Percentiles rank a stretch among this genome's conserved stretches.
Conservation (phyloP, 2,888 invertebrate species). For the Agrochola lota region DNA sequence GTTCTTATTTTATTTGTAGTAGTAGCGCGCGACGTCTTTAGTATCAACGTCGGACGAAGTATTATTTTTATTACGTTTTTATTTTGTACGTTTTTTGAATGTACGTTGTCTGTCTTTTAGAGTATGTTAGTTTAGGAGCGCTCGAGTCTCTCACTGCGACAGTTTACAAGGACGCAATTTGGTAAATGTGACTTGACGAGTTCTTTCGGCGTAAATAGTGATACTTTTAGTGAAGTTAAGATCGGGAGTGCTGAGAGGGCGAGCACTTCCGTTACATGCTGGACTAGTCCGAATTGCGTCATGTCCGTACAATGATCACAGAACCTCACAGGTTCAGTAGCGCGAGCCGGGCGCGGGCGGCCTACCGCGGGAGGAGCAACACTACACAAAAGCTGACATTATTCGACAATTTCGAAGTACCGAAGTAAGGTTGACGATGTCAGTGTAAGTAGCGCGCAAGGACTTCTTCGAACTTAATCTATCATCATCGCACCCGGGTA, state of each 20-base stretch:
- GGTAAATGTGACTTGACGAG: slow-evolving; percentile 6
- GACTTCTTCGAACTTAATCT: neutral
- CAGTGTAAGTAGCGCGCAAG: no score
- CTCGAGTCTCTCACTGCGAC: slow-evolving; percentile 60
- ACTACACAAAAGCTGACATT: neutral
- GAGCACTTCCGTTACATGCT: neutral
- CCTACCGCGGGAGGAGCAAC: slow-evolving; percentile 4
- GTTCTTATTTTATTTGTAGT: slow-evolving; percentile 60
- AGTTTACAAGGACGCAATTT: slow-evolving; percentile 23
- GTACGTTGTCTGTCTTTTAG: slow-evolving; percentile 67
- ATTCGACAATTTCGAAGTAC: neutral
- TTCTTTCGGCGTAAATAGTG: slow-evolving; percentile 40
- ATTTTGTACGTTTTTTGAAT: slow-evolving; percentile 69
- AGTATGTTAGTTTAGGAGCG: slow-evolving; percentile 65
- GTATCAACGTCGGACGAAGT: slow-evolving; percentile 68
- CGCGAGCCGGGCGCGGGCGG: neutral
- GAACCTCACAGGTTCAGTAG: neutral
- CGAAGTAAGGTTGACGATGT: neutral
- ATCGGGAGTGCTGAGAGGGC: slow-evolving; percentile 2
- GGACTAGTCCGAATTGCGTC: slow-evolving; percentile 11
- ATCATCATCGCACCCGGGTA: neutral
- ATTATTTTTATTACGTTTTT: slow-evolving; percentile 66
- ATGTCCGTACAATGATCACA: neutral
- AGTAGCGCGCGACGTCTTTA: slow-evolving; percentile 62
- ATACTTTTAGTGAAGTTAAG: slow-evolving; percentile 26